Evolutionary conservation across 2,113 vertebrate genomes (phyloP).

Genomic region (Aix galericulata): DNA sequence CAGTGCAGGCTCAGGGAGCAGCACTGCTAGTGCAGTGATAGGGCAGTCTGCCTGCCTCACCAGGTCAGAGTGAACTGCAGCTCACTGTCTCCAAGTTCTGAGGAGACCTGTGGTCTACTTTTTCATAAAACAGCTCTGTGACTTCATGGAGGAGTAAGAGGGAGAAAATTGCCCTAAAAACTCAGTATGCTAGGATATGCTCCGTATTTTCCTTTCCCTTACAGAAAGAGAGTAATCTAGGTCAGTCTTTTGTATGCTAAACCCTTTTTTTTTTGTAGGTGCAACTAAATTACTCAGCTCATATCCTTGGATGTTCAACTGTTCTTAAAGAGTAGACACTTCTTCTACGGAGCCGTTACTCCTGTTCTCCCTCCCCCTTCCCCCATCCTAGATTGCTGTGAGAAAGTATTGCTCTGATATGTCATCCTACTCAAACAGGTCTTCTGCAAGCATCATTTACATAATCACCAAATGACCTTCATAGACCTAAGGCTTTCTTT

Average conservation of each 20-base stretch:
- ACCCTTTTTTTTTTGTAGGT: not conserved
- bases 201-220: not conserved
- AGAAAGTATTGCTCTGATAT: not conserved
- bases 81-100: not conserved
- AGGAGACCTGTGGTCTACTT: not conserved
- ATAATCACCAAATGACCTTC: slow-evolving; percentile 40
- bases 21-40: not conserved
- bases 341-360: slow-evolving; percentile 21
- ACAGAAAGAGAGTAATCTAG: not conserved
- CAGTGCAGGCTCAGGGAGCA: not conserved
- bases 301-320: slow-evolving; percentile 13
- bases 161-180: not conserved
- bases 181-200: not conserved
- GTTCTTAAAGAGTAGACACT: slow-evolving; percentile 4
- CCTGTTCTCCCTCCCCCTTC: not conserved
- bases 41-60: not conserved
- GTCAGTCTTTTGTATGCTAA: not conserved
- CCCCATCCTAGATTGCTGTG: not conserved
- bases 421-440: not conserved
- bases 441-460: slow-evolving; percentile 41
- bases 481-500: not conserved
- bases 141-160: not conserved
- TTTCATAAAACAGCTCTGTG: not conserved
- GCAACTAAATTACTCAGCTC: not conserved
- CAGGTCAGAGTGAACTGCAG: slow-evolving; percentile 39